These are phyloP conservation scores for Entelurus aequoreus DNA, from an alignment of 2,113 vertebrate genomes.

Conservation along the genomic window DNA sequence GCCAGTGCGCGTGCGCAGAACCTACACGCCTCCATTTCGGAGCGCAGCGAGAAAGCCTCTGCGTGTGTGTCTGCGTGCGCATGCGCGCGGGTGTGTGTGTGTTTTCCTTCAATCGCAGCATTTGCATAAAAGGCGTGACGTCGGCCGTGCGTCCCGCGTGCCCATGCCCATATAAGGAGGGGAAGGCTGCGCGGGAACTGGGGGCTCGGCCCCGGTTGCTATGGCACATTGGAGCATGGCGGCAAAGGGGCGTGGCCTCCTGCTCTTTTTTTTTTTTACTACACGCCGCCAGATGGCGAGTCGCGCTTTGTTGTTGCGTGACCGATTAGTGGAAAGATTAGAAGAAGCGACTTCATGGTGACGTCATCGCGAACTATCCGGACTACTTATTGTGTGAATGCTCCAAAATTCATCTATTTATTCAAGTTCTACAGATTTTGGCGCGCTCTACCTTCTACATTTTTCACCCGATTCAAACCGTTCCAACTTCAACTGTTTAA, in stretches of 20 bases:
- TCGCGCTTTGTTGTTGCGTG: conserved; percentile 47
- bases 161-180: conserved; percentile 82
- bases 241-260: conserved; percentile 52
- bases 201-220: conserved; percentile 74
- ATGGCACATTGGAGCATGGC: conserved; percentile 68
- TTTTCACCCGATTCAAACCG: no score
- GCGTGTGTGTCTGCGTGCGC: conserved; percentile 9
- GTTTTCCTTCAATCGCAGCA: conserved; percentile 77
- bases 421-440: no score
- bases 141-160: conserved; percentile 69
- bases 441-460: no score
- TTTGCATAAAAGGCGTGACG: conserved; percentile 74
- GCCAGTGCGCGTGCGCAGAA: conserved; percentile 72
- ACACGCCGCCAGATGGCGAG: conserved; percentile 61
- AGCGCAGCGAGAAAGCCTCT: conserved; percentile 52
- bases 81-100: conserved; percentile 12
- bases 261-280: conserved; percentile 47
- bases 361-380: no score
- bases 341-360: no score
- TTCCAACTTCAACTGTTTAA: no score
- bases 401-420: no score
- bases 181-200: conserved; percentile 80
- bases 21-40: conserved; percentile 75
- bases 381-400: no score
- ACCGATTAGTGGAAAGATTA: conserved; percentile 35